Base-by-base conservation (phyloP, 2,797 vertebrate genomes). In the Crypturellus tataupa region DNA sequence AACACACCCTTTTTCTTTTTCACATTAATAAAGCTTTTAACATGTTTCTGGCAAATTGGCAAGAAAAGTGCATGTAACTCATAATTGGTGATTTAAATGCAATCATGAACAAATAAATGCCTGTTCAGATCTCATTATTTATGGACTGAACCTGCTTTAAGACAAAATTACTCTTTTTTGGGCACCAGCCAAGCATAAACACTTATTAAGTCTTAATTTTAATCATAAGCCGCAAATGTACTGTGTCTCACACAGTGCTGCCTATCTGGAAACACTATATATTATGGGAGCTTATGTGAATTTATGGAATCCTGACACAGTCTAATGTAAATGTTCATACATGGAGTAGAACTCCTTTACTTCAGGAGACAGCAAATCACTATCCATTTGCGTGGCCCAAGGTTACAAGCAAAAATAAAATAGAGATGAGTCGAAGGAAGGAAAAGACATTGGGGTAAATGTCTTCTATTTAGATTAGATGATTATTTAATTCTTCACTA, bases 101-200 rank as follows among this genome's bases (percentile, higher is more conserved):
- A 97, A 97, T 97, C 94, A 96, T 85, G 97, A 98, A 98, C 98
- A 98, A 97, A 98, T 97, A 98, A 98, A 97, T 96, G 94, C 96
- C 97, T 98, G 97, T 97, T 97, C 86, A 97, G 95, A 96, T 97
- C 97, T 98, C 97, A 97, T 98, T 98, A 98, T 97, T 98, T 97
- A 98, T 93, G 97, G 96, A 97, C 97, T 89, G 93, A 97, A 97
- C 93, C 95, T 97, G 93, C 96, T 97, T 95, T 91, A 92, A 98
- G 97, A 97, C 95, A 97, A 94, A 97, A 97, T 93, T 94, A 97
- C 94, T 94, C 95, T 95, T 95, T 96, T 94, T 94, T 98, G 98
- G 97, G 94, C 53, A 70, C 87, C 56, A 92, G 98, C 98, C 98
- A 98, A 97, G 93, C 90, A 95, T 95, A 97, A 95, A 97, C 80